A percentile compares a stretch with the other conserved stretches of the same genome.
Conservation (phyloP, 2,797 vertebrate species). For the Erpetoichthys calabaricus region DNA sequence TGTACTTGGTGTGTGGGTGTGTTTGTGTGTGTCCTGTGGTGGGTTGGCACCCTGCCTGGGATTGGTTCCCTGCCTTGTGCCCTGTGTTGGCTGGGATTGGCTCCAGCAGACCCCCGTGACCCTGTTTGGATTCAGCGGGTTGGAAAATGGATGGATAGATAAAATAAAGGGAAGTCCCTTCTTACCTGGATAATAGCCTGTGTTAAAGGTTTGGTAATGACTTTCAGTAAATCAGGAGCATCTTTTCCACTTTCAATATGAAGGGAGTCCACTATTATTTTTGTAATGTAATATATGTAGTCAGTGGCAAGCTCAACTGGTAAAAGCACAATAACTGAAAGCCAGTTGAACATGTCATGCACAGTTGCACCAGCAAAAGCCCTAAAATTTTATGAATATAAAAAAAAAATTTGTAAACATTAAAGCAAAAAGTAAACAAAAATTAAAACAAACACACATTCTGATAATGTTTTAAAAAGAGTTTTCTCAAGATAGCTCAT, state of each 20-base stretch:
- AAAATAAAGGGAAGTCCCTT: neutral
- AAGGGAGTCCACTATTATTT: constrained; percentile 38
- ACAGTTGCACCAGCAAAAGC: constrained; percentile 59
- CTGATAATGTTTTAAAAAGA: too few relatives aligned
- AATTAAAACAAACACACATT: too few relatives aligned
- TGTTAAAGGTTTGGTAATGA: constrained; percentile 60
- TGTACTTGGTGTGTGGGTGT: too few relatives aligned
- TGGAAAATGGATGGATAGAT: too few relatives aligned
- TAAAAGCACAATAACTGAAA: constrained; percentile 44
- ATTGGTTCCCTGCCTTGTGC: too few relatives aligned
- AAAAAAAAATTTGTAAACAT: too few relatives aligned
- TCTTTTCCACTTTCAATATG: constrained; percentile 46
- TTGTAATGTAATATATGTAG: constrained; percentile 48
- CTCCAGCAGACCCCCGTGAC: too few relatives aligned
- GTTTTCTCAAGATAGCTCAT: neutral
- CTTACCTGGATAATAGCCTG: constrained; percentile 57
- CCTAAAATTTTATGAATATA: constrained; percentile 18
- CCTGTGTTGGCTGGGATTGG: too few relatives aligned
- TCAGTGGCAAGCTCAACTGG: constrained; percentile 44
- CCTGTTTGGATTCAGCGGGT: too few relatives aligned
- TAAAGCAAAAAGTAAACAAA: too few relatives aligned
- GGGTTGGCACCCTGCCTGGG: too few relatives aligned
- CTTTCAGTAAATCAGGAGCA: constrained; percentile 53
- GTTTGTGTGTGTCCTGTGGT: too few relatives aligned
- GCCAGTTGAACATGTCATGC: constrained; percentile 66